Percentiles rank a stretch among this genome's conserved stretches.
Conservation (phyloP, 1,140 invertebrate genomes). For the Anoplolepis gracilipes region DNA sequence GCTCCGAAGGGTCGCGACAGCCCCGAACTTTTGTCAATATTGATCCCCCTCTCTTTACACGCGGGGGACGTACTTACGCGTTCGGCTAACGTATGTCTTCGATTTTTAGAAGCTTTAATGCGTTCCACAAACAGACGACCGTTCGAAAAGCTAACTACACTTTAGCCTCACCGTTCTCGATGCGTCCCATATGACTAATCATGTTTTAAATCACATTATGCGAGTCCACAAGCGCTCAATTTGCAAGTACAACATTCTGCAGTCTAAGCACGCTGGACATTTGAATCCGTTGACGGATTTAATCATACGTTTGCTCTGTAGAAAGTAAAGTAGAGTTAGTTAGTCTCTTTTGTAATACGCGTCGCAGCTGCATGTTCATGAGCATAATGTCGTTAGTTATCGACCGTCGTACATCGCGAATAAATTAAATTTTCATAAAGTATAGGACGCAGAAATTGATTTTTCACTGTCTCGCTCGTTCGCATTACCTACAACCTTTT, state of each 20-base stretch:
- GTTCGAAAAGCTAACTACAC: conserved; percentile 13
- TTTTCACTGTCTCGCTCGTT: conserved; percentile 33
- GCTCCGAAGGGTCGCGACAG: conserved; percentile 51
- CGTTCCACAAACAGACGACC: conserved; percentile 54
- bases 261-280: not conserved
- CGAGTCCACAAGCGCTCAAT: conserved; percentile 41
- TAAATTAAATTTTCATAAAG: conserved; percentile 59
- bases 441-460: conserved; percentile 52
- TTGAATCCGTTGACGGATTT: not conserved
- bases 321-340: conserved; percentile 37
- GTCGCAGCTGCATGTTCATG: conserved; percentile 16
- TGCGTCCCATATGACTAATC: conserved; percentile 40
- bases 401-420: conserved; percentile 16
- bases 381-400: conserved; percentile 24
- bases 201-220: conserved; percentile 46
- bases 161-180: conserved; percentile 10
- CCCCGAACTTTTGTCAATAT: conserved; percentile 72
- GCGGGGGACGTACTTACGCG: not conserved
- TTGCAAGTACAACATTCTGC: conserved; percentile 44
- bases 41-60: conserved; percentile 55
- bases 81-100: conserved; percentile 58
- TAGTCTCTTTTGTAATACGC: not conserved
- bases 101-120: conserved; percentile 75
- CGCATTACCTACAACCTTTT: not conserved
- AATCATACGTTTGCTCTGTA: conserved; percentile 7